These are phyloP conservation scores for Chrysemys picta DNA, from an alignment of 2,113 vertebrate genomes.

Conservation along the genomic window DNA sequence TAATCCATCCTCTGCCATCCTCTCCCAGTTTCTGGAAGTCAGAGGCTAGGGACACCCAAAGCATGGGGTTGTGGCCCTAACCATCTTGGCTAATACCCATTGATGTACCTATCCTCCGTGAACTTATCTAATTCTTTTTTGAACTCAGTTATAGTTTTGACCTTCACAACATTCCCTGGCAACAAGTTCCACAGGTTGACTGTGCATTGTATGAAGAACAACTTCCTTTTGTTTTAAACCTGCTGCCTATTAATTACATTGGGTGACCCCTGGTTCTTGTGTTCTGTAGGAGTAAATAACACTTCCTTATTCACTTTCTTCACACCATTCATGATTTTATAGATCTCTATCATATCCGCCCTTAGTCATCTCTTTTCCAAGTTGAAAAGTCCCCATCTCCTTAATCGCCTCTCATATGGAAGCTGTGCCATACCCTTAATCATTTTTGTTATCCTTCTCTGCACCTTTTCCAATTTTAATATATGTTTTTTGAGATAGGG, in stretches of 20 bases:
- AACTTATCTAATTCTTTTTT: not conserved
- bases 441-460: not conserved
- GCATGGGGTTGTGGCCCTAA: not conserved
- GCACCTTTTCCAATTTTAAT: not conserved
- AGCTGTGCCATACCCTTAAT: not conserved
- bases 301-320: not conserved
- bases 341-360: not conserved
- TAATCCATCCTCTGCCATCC: not conserved
- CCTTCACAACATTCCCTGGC: not conserved
- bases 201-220: not conserved
- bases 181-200: not conserved
- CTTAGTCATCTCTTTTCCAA: not conserved
- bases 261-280: not conserved
- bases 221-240: not conserved
- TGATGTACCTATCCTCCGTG: not conserved
- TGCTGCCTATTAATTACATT: not conserved
- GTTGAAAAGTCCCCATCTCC: not conserved
- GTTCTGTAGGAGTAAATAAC: not conserved
- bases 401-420: not conserved
- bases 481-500: not conserved
- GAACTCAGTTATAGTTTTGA: not conserved
- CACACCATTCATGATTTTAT: not conserved
- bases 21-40: not conserved
- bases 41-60: no score
- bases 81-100: not conserved